These are phyloP conservation scores for Caenorhabditis panamensis DNA, from an alignment of 2,888 invertebrate genomes.

Conservation along the genomic window DNA sequence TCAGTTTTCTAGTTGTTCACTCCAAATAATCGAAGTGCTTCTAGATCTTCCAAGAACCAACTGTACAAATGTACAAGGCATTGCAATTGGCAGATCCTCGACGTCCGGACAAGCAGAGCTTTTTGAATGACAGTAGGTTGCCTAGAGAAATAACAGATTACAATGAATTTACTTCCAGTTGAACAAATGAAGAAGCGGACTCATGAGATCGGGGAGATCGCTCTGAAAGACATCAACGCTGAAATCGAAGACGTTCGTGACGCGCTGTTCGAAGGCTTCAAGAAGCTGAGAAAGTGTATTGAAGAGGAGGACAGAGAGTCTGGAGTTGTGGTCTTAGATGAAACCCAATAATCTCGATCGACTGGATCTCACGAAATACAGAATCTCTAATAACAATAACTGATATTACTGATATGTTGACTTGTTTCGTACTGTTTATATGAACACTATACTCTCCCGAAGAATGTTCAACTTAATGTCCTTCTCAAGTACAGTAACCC, in stretches of 20 bases:
- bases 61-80: constrained; percentile 67
- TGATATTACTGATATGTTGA: background rate
- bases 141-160: background rate
- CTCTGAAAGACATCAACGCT: constrained; percentile 63
- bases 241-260: constrained; percentile 73
- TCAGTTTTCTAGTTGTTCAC: background rate
- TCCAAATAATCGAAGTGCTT: background rate
- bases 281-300: background rate
- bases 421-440: background rate
- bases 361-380: constrained; percentile 10
- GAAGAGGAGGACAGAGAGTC: background rate
- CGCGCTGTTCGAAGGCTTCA: constrained; percentile 35
- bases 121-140: constrained; percentile 70
- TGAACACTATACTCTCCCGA: no score
- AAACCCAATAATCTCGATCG: constrained; percentile 41
- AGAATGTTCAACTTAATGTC: no score
- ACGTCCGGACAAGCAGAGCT: constrained; percentile 65
- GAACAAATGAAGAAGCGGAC: constrained; percentile 60
- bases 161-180: constrained; percentile 57
- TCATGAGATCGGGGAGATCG: constrained; percentile 63
- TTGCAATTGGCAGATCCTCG: constrained; percentile 60
- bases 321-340: no score
- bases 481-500: background rate
- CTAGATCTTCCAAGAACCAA: constrained; percentile 75
- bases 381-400: background rate